Base-by-base conservation (phyloP, 2,888 invertebrate genomes). In the Scaptodrosophila latifasciaeformis region DNA sequence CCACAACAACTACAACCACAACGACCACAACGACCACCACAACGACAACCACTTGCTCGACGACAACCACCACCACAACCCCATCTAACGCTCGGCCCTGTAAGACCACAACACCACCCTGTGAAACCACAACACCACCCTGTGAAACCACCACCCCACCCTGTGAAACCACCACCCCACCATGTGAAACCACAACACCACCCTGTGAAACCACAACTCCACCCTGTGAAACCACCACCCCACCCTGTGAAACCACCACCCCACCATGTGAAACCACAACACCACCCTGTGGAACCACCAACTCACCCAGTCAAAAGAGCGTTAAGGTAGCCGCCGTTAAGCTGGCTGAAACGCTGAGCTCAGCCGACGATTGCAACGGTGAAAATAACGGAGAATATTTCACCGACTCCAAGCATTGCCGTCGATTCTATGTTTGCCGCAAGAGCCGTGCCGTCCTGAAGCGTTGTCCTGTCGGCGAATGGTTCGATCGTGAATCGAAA, bases 381-480 rank as follows among this genome's bases (percentile, higher is more conserved):
- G 6, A 40, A 6, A 10, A 27, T 1, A 40, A 49, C 10, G 49
- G 49, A 12, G 40, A 19, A 5, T 18, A 40, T 19, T 40, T 49
- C 10, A n/a, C 49, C 4, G 49, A 49, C 9, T 7, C 40, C 30
- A 40, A 27, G 10, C 49, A 49, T 31, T 49, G 49, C 19, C 49
- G 40, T 7, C 49, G 29, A 1, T 49, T 30, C 40, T 49, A 40
- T 17, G 18, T 49, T n/a, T 49, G 49, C 10, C 15, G 13, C 19
- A 49, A 40, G 18, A 18, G 40, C 18, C 40, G 19, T 3, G 40
- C 40, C 12, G 30, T 13, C 27, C 49, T 31, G 12, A 12, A 12
- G n/a, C 40, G 27, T 10, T 49, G 49, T 10, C 49, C 49, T 9
- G 6, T 12, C n/a, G 49, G 49, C 10, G 30, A 49, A 19, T 49